phyloP scores from a whole-genome alignment of 2,888 invertebrate species.

The Leptura quadrifasciata region DNA sequence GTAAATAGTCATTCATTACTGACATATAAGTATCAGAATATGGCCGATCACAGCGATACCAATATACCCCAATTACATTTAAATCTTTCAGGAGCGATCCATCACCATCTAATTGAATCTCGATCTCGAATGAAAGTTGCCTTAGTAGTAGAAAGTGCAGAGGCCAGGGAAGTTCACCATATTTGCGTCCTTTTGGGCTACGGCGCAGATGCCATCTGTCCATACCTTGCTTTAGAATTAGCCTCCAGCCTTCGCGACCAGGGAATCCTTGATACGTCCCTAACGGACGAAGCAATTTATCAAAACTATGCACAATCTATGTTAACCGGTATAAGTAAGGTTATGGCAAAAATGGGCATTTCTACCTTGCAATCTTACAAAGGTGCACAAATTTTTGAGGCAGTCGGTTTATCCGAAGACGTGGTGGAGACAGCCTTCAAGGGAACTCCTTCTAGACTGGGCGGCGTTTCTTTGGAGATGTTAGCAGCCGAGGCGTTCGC shows the following conservation, averaged over 20 bases:
- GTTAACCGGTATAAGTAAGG: constrained; percentile 78
- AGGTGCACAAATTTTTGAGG: constrained; percentile 99
- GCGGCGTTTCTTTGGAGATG: constrained; percentile 94
- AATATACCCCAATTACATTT: too few species aligned
- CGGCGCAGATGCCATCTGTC: constrained; percentile 98
- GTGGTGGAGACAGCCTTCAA: constrained; percentile 96
- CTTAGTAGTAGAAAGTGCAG: constrained; percentile 95
- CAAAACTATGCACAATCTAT: constrained; percentile 90
- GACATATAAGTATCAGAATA: too few species aligned
- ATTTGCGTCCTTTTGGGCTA: constrained; percentile 96
- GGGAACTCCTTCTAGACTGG: constrained; percentile 81
- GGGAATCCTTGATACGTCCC: constrained; percentile 85
- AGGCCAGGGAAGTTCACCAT: constrained; percentile 97
- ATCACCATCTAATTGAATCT: constrained; percentile 96
- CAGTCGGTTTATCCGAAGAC: constrained; percentile 94
- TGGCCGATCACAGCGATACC: too few species aligned
- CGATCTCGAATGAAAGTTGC: constrained; percentile 97
- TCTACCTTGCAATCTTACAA: constrained; percentile 99
- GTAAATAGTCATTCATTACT: too few species aligned
- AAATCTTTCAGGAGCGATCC: constrained; percentile 82
- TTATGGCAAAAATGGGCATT: constrained; percentile 99
- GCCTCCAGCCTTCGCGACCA: constrained; percentile 91
- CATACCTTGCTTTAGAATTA: constrained; percentile 96
- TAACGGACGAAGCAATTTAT: constrained; percentile 89
- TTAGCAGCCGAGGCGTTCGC: constrained; percentile 90